Evolutionary conservation across 2,113 vertebrate genomes (phyloP).

Genomic region (Macrotis lagotis): DNA sequence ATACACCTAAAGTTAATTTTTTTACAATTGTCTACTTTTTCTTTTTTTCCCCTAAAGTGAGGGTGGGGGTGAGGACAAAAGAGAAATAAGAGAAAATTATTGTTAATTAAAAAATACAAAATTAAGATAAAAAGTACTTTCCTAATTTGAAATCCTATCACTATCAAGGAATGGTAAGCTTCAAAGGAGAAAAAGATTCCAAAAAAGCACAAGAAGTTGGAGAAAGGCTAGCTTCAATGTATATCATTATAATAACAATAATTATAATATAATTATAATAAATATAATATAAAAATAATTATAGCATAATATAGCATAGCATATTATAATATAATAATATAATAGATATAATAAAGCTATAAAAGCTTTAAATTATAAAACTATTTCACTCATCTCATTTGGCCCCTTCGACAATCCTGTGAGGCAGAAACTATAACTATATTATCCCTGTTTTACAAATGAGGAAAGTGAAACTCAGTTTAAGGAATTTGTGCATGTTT

Average conservation of each 20-base stretch:
- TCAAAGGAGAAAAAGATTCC: background rate
- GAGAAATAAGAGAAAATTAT: background rate
- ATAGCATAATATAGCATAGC: no score
- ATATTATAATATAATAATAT: no score
- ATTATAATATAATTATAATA: background rate
- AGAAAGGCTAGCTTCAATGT: background rate
- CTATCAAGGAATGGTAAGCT: background rate
- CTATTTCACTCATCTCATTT: background rate
- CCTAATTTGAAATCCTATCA: background rate
- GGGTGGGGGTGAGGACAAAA: background rate
- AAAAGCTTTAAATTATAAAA: background rate
- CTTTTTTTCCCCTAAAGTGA: background rate
- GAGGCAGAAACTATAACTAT: background rate
- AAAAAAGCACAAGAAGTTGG: background rate
- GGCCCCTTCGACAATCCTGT: background rate
- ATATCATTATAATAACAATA: background rate
- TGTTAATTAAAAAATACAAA: background rate
- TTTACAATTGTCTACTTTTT: background rate
- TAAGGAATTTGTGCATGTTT: background rate
- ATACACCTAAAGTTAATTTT: background rate
- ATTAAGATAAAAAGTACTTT: background rate
- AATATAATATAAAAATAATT: no score
- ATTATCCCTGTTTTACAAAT: background rate
- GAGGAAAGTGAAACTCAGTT: background rate
- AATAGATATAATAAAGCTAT: no score